Percentiles rank a stretch among this genome's conserved stretches.
phyloP scores from a whole-genome alignment of 2,797 vertebrate species.

The Neostethus bicornis region DNA sequence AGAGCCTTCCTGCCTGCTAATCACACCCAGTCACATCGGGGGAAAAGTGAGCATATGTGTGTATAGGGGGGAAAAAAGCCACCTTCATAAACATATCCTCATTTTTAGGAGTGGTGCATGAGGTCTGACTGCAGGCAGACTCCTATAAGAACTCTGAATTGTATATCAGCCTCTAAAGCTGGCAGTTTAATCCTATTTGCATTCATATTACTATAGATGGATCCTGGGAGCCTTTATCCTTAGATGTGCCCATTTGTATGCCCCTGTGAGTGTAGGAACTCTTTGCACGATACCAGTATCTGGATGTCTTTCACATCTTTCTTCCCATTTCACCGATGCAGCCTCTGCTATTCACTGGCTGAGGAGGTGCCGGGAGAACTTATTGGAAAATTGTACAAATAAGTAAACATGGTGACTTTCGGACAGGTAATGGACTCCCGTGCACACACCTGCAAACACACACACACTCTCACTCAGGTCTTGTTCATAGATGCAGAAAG shows the following conservation, averaged over 20 bases:
- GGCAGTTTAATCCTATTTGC: conserved; percentile 93
- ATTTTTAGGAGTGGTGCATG: conserved; percentile 53
- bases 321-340: conserved; percentile 85
- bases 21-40: conserved; percentile 47
- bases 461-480: conserved; percentile 35
- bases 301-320: conserved; percentile 90
- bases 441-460: conserved; percentile 52
- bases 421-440: conserved; percentile 79
- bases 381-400: conserved; percentile 88
- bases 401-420: conserved; percentile 86
- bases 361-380: conserved; percentile 80
- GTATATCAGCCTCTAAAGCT: conserved; percentile 89
- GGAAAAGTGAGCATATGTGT: not conserved
- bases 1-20: conserved; percentile 57
- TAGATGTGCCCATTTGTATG: conserved; percentile 91
- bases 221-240: conserved; percentile 86
- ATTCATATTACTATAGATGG: conserved; percentile 89
- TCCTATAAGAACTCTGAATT: conserved; percentile 85
- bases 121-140: conserved; percentile 64
- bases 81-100: conserved; percentile 69
- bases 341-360: conserved; percentile 82
- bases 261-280: conserved; percentile 85
- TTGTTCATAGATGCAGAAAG: conserved; percentile 38
- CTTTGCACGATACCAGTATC: conserved; percentile 87
- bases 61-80: conserved; percentile 38